Evolutionary conservation across 2,113 vertebrate species (phyloP).

Genomic region (Actenoides lindsayi): DNA sequence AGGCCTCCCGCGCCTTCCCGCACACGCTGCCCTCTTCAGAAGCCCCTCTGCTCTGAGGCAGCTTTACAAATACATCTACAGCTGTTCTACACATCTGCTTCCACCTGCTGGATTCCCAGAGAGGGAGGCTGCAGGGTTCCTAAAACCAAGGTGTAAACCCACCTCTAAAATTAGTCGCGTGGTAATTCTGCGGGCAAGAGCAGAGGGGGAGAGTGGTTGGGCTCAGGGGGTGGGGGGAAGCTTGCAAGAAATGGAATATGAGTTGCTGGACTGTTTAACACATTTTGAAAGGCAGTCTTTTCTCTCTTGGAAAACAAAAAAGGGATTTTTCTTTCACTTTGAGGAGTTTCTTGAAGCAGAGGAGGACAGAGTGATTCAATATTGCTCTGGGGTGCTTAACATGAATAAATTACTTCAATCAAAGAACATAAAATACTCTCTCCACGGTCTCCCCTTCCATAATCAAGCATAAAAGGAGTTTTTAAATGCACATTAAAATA

Average conservation of each 20-base stretch:
- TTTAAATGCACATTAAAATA: not conserved
- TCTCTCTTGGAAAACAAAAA: not conserved
- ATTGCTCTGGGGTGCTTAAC: not conserved
- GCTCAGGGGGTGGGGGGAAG: not conserved
- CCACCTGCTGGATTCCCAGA: conserved; percentile 56
- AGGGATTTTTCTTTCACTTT: not conserved
- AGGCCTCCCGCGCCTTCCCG: not conserved
- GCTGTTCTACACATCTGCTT: conserved; percentile 55
- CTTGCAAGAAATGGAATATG: not conserved
- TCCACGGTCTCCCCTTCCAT: not conserved
- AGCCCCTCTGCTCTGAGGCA: not conserved
- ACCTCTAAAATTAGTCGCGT: conserved; percentile 2
- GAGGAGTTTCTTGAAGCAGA: not conserved
- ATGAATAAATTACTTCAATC: not conserved
- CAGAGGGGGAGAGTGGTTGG: not conserved
- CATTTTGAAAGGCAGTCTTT: not conserved
- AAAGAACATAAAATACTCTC: not conserved
- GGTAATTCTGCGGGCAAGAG: not conserved
- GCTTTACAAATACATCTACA: not conserved
- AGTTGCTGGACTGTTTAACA: not conserved
- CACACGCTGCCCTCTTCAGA: not conserved
- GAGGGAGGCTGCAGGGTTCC: not conserved
- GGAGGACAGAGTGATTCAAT: not conserved
- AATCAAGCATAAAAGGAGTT: not conserved
- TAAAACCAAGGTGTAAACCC: not conserved